These are phyloP conservation scores for Trichogramma dendrolimi DNA, from an alignment of 2,888 invertebrate genomes.

Conservation along the genomic window DNA sequence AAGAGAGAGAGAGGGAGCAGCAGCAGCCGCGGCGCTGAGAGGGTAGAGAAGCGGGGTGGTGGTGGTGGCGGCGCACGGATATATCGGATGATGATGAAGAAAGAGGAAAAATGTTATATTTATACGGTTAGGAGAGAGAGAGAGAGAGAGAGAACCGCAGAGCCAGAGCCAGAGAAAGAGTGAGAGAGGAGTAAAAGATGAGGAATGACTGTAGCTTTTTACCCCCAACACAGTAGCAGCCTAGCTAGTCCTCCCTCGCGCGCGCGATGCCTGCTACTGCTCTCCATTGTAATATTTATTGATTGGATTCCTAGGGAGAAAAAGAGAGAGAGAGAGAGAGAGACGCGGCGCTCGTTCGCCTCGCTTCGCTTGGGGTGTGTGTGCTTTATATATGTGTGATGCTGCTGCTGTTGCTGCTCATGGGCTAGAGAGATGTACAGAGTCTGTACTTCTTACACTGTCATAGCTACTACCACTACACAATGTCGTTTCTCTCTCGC, in stretches of 20 bases:
- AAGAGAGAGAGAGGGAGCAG: not conserved
- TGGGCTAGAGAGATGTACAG: too few species aligned
- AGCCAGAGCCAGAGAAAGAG: conserved; percentile 15
- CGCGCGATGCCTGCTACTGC: conserved; percentile 38
- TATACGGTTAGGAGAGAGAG: not conserved
- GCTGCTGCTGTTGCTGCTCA: too few species aligned
- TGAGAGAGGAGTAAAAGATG: conserved; percentile 14
- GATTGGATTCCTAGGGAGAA: conserved; percentile 49
- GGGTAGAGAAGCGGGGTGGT: not conserved
- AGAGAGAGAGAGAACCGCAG: conserved; percentile 13
- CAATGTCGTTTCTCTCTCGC: too few species aligned
- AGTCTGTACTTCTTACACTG: too few species aligned
- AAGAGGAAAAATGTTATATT: conserved; percentile 18
- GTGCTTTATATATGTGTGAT: too few species aligned
- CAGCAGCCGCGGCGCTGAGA: not conserved
- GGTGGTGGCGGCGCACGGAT: not conserved
- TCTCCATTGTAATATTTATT: conserved; percentile 53
- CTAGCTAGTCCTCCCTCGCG: conserved; percentile 36
- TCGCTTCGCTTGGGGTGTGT: not conserved
- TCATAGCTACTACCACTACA: too few species aligned
- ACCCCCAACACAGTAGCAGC: conserved; percentile 36
- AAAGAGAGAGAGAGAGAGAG: not conserved
- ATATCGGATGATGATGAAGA: conserved; percentile 19
- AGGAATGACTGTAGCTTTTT: conserved; percentile 30
- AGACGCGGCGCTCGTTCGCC: not conserved